Base-by-base conservation (phyloP, 2,888 invertebrate species). In the Parnassius glacialis region DNA sequence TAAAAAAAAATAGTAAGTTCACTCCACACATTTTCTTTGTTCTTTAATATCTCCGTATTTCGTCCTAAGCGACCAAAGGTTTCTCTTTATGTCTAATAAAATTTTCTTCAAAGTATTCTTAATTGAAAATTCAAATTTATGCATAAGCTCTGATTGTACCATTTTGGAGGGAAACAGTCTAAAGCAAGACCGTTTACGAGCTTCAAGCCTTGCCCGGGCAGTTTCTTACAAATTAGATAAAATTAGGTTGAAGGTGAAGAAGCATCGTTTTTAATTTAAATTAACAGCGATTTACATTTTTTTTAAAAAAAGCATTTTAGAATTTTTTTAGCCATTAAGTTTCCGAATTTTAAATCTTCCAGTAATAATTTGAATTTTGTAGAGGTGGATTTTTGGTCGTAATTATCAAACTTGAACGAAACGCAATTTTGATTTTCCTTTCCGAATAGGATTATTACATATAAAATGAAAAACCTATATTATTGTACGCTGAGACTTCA, bases 101-200 rank as follows among this genome's bases (percentile, higher is more conserved):
- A 87, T 90, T 89, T 89, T 85, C 89, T 88, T 86, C 85, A 89
- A 87, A 90, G 87, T 89, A 84, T 85, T 79, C 85, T 84, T 90
- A 90, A 90, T 91, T 90, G 90, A 89, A 91, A 90, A 91, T 91
- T 90, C 85, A 90, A 91, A 91, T 91, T 90, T 90, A 91, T 91
- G 90, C 90, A 91, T 90, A 90, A 90, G 89, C 86, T 89, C 87
- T 90, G 90, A 90, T 90, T 90, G 86, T 87, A 80, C 80, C 76
- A 80, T 69, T 70, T 79, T 78, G 78, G 74, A 79, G 70, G 68
- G 67, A 68, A 69, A 71, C 58, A 62, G 58, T 62, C 58, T 58
- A 43, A 54, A 54, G 48, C 74, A 78, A 74, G 78, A 76, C 76
- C 84, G 74, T 81, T 87, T 81, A 83, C 80, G 80, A 83, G 79